These are phyloP conservation scores for Epinephelus fuscoguttatus DNA, from an alignment of 2,113 vertebrate species.

Conservation along the genomic window DNA sequence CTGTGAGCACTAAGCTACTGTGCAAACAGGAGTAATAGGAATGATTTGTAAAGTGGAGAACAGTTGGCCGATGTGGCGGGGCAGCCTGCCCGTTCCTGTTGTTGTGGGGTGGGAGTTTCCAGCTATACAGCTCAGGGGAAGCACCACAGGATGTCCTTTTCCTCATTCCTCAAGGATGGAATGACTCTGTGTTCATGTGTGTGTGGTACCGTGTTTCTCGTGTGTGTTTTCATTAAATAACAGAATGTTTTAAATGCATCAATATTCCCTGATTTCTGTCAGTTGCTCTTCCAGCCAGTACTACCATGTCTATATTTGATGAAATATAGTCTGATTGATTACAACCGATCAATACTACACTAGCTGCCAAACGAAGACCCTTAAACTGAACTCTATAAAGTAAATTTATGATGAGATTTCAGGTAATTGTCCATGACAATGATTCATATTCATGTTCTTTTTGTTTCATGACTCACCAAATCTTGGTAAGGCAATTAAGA, in stretches of 20 bases:
- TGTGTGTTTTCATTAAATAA: constrained; percentile 24
- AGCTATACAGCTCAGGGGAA: constrained; percentile 78
- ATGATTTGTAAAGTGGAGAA: constrained; percentile 7
- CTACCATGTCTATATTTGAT: neutral
- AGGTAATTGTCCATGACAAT: no score
- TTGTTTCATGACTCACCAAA: no score
- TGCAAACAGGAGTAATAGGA: constrained; percentile 1
- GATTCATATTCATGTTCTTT: neutral
- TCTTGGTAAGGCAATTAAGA: neutral
- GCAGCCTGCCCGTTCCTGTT: constrained; percentile 72
- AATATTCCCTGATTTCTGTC: neutral
- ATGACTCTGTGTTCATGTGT: constrained; percentile 15
- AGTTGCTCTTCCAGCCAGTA: neutral
- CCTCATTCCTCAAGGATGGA: constrained; percentile 73
- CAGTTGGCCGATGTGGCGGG: neutral
- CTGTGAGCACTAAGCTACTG: neutral
- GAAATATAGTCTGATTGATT: neutral
- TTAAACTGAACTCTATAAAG: neutral
- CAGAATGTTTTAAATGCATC: constrained; percentile 2
- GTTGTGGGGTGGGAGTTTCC: constrained; percentile 82
- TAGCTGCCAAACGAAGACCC: neutral
- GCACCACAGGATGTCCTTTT: constrained; percentile 82
- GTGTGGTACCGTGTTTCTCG: constrained; percentile 7
- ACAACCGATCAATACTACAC: neutral
- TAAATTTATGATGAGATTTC: neutral